Percentiles rank a stretch among this genome's conserved stretches.
Evolutionary conservation across 2,113 vertebrate species (phyloP).

Genomic region (Callorhinus ursinus): DNA sequence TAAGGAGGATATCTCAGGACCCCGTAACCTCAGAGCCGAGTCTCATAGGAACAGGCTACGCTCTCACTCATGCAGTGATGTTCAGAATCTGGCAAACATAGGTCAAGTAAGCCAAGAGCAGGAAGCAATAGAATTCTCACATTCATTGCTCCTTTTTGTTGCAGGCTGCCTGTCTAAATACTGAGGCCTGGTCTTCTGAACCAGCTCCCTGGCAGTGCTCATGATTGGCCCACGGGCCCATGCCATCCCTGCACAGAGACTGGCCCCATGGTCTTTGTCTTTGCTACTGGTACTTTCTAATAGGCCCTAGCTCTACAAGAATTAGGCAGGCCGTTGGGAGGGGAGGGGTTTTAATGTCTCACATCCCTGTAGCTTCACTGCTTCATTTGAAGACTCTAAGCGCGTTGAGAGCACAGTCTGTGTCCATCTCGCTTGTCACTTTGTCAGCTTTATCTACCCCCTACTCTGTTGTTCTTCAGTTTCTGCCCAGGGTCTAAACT

Average conservation of each 20-base stretch:
- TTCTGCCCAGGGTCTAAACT: not conserved
- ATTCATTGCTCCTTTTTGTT: not conserved
- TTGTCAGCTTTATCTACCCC: not conserved
- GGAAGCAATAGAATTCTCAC: not conserved
- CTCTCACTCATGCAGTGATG: fast-evolving
- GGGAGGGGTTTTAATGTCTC: not conserved
- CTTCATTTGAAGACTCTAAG: not conserved
- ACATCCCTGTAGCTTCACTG: too few relatives aligned
- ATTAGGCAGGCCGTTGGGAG: not conserved
- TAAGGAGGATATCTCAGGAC: not conserved
- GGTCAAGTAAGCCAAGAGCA: not conserved
- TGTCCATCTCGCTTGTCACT: not conserved
- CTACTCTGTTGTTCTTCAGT: not conserved
- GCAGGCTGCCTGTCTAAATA: not conserved
- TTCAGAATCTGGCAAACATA: not conserved
- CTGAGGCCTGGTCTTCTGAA: not conserved
- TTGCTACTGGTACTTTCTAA: not conserved
- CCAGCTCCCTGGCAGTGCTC: not conserved
- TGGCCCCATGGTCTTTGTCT: not conserved
- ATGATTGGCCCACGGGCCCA: not conserved
- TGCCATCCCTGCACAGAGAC: not conserved
- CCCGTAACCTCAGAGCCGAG: not conserved
- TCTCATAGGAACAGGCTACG: fast-evolving
- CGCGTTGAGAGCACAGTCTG: fast-evolving
- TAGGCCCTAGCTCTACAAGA: not conserved